Percentiles rank a stretch among this genome's conserved stretches.
Conservation (phyloP, 2,797 vertebrate species). For the Poeciliopsis infans region DNA sequence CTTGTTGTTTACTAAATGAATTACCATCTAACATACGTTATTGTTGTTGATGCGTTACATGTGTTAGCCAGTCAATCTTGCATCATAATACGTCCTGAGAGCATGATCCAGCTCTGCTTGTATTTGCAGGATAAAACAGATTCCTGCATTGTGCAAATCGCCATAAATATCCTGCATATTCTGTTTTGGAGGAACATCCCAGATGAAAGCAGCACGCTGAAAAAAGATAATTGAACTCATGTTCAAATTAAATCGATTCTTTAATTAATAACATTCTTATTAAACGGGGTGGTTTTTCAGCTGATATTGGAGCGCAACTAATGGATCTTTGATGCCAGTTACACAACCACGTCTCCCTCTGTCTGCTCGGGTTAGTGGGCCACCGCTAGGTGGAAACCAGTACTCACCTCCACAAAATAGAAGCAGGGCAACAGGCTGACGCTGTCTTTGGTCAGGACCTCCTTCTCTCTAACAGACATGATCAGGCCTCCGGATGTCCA, state of each 20-base stretch:
- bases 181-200: neutral
- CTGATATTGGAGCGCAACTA: neutral
- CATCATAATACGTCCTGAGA: neutral
- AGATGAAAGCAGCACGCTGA: neutral
- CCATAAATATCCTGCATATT: neutral
- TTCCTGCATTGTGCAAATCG: neutral
- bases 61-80: neutral
- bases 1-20: neutral
- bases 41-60: neutral
- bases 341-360: neutral
- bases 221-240: neutral
- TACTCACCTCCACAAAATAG: slow-evolving; percentile 95
- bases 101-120: neutral
- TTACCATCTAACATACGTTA: neutral
- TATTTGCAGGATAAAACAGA: neutral
- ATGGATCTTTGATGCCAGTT: neutral
- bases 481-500: slow-evolving; percentile 59
- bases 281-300: neutral
- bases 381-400: slow-evolving; percentile 38
- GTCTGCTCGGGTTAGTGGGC: neutral
- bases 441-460: slow-evolving; percentile 91
- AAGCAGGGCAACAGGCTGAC: slow-evolving; percentile 95
- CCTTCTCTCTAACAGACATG: slow-evolving; percentile 91
- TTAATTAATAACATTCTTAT: neutral
- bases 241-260: neutral